phyloP scores from a whole-genome alignment of 2,888 invertebrate species.

The Plebejus melissa region DNA sequence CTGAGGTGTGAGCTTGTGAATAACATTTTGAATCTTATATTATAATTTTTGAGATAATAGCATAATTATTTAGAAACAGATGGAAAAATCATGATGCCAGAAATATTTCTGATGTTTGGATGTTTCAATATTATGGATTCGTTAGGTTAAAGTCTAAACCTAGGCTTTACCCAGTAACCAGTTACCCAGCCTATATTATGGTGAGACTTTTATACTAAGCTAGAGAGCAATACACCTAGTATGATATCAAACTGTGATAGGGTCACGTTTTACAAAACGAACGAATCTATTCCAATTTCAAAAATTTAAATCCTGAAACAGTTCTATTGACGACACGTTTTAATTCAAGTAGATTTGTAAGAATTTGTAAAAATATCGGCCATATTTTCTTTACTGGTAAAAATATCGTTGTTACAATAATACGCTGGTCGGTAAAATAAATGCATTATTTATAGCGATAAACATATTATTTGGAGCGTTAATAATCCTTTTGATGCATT shows the following conservation, averaged over 20 bases:
- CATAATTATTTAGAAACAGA: neutral
- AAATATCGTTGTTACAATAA: neutral
- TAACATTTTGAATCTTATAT: neutral
- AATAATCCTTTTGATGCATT: neutral
- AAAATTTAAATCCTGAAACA: neutral
- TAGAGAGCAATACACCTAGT: neutral
- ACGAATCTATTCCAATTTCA: neutral
- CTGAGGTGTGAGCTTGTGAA: neutral
- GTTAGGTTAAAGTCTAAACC: neutral
- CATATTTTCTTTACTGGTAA: neutral
- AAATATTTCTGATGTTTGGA: no score
- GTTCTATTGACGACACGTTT: neutral
- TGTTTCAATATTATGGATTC: neutral
- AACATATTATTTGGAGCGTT: neutral
- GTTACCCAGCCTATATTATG: neutral
- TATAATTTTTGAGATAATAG: neutral
- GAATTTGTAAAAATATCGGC: neutral
- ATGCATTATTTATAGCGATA: neutral
- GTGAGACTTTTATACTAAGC: neutral
- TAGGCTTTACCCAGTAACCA: no score
- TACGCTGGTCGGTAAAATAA: neutral
- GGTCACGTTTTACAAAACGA: constrained; percentile 4
- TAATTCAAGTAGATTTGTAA: neutral
- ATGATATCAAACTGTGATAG: neutral
- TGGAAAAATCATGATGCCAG: neutral